phyloP scores from a whole-genome alignment of 2,888 invertebrate genomes.

The Hydriomena furcata region DNA sequence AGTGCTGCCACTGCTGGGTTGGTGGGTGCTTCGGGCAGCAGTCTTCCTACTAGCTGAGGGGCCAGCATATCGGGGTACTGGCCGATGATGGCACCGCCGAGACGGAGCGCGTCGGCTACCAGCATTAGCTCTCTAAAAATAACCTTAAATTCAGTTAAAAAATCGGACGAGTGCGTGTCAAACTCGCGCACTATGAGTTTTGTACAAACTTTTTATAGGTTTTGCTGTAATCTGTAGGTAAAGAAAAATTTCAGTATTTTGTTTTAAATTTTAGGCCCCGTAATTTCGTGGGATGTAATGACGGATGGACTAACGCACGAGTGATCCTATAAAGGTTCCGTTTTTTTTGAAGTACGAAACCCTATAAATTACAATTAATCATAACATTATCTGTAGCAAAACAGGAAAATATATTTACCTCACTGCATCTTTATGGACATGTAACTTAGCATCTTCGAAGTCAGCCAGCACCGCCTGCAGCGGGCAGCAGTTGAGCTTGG shows the following conservation, averaged over 20 bases:
- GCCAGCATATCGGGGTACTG: constrained; percentile 98
- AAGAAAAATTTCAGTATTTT: too few species aligned
- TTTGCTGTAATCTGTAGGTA: too few species aligned
- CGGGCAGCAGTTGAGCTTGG: constrained; percentile 97
- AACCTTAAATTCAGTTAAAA: too few species aligned
- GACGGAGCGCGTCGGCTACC: constrained; percentile 95
- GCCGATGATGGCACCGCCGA: constrained; percentile 96
- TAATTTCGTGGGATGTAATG: too few species aligned
- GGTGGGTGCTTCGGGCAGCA: constrained; percentile 90
- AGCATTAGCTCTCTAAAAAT: constrained; percentile 92
- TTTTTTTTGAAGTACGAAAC: not conserved
- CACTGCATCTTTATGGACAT: constrained; percentile 92
- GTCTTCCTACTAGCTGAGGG: constrained; percentile 95
- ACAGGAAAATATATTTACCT: constrained; percentile 72
- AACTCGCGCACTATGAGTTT: too few species aligned
- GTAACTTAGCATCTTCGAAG: constrained; percentile 95
- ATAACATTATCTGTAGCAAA: too few species aligned
- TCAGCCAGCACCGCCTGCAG: constrained; percentile 97
- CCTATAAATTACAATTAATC: too few species aligned
- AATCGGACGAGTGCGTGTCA: too few species aligned
- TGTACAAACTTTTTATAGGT: too few species aligned
- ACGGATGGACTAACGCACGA: too few species aligned
- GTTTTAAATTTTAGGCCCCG: too few species aligned
- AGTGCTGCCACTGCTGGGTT: constrained; percentile 93
- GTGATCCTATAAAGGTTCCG: too few species aligned